Base-by-base conservation (phyloP, 2,797 vertebrate species). In the Loriculus beryllinus region DNA sequence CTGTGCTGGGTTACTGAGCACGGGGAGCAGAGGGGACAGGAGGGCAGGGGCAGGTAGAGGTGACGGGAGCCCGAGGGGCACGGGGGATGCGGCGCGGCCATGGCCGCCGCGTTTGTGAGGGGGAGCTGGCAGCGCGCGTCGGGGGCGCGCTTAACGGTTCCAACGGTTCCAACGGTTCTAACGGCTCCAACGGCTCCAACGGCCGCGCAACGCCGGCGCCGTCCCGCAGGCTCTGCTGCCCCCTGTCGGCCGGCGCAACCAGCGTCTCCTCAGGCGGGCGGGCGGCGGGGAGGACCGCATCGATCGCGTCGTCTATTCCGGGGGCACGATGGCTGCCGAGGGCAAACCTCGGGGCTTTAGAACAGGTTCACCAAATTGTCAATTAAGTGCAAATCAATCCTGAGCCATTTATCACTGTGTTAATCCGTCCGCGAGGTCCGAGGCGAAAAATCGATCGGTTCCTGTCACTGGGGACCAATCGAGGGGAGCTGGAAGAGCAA, bases 351-450 rank as follows among this genome's bases (percentile, higher is more conserved):
- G 95, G 95, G 94, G 77, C 95, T 97, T 97, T 96, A 97, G 95
- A 97, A 96, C 98, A 96, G 98, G 98, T 98, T 98, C 97, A 93
- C 98, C 98, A 99, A 99, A 99, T 99, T 98, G 99, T 99, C 99
- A 98, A 99, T 99, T 99, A 99, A 99, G 99, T 98, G 98, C 98
- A 92, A 99, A 99, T 99, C 98, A 99, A 99, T 99, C 97, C 97
- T 77, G 45, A 72, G 97, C 97, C 98, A 98, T 99, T 98, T 98
- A 99, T 99, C 99, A 99, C 97, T 5, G 96, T 96, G 96, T 97
- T 97, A 97, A 97, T 98, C 97, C 96, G 95, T 88, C 98, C 35
- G 23, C 57, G 56, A 78, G 3, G 48, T 54, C 87, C 33, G 42
- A 92, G 85, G 96, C 75, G 84, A 93, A 71, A 96, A 97, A 98